phyloP scores from a whole-genome alignment of 1,140 invertebrate species.

The Zaprionus kolodkinae region DNA sequence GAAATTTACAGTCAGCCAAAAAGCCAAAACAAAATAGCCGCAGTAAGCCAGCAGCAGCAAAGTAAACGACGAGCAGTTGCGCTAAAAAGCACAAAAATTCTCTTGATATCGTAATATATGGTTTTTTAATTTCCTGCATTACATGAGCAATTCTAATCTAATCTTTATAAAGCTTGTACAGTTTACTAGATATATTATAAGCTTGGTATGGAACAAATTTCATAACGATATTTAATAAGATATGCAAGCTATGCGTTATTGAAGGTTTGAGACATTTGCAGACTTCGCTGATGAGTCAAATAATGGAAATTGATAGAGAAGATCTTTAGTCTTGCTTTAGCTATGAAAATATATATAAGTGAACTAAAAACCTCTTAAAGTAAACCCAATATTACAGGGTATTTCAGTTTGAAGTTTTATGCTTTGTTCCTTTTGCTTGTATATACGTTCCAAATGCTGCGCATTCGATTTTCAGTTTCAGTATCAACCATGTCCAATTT shows the following conservation, averaged over 20 bases:
- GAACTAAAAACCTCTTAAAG: too few species aligned
- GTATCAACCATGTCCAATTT: constrained; percentile 17
- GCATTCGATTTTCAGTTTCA: constrained; percentile 47
- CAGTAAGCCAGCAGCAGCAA: neutral
- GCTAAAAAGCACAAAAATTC: neutral
- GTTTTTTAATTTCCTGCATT: neutral
- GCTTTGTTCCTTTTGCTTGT: constrained; percentile 7
- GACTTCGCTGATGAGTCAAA: too few species aligned
- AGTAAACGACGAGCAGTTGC: neutral
- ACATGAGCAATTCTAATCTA: neutral
- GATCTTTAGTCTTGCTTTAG: too few species aligned
- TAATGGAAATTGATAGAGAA: too few species aligned
- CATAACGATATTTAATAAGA: neutral
- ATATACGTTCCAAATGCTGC: neutral
- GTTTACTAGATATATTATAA: too few species aligned
- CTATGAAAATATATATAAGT: too few species aligned
- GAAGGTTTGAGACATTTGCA: neutral
- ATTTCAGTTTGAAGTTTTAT: constrained; percentile 19
- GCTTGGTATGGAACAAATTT: neutral
- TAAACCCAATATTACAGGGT: neutral
- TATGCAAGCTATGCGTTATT: neutral
- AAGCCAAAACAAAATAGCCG: constrained; percentile 46
- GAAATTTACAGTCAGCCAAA: constrained; percentile 45
- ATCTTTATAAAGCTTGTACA: neutral
- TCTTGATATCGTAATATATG: neutral